phyloP scores from a whole-genome alignment of 2,113 vertebrate species.

The Monopterus albus region DNA sequence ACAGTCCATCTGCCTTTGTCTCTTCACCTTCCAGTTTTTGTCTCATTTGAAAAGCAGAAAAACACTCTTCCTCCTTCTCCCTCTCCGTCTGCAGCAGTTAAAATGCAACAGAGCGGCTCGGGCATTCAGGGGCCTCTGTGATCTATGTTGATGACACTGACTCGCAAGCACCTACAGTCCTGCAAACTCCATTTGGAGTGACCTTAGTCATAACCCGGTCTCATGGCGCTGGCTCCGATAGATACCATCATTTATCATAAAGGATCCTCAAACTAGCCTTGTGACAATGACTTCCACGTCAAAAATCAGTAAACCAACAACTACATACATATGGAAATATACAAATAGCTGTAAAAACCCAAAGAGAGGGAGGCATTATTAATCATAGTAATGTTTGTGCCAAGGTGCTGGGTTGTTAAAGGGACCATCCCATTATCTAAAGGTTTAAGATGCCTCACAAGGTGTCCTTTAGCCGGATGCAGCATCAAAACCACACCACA shows the following conservation, averaged over 20 bases:
- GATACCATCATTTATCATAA: constrained; percentile 56
- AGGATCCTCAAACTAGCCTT: constrained; percentile 47
- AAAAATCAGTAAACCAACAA: constrained; percentile 58
- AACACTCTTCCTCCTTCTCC: constrained; percentile 24
- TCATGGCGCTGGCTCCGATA: constrained; percentile 54
- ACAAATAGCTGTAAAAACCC: constrained; percentile 63
- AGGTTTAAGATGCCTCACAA: constrained; percentile 17
- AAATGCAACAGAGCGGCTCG: constrained; percentile 44
- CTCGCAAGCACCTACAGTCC: constrained; percentile 54
- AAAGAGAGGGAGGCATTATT: constrained; percentile 20
- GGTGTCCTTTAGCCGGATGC: constrained; percentile 22
- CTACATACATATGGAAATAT: constrained; percentile 54
- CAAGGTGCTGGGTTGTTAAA: constrained; percentile 33
- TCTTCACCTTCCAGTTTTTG: constrained; percentile 6
- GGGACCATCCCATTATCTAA: constrained; percentile 25
- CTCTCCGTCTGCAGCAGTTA: constrained; percentile 31
- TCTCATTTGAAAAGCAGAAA: constrained; percentile 22
- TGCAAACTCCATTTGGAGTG: constrained; percentile 65
- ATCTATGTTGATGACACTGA: constrained; percentile 70
- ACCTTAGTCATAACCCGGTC: constrained; percentile 72
- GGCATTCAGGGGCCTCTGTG: constrained; percentile 42
- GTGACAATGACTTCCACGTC: constrained; percentile 56
- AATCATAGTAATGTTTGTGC: constrained; percentile 51
- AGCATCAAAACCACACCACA: neutral
- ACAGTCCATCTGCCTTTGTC: neutral